These are phyloP conservation scores for Celastrina argiolus DNA, from an alignment of 2,888 invertebrate species.

Conservation along the genomic window DNA sequence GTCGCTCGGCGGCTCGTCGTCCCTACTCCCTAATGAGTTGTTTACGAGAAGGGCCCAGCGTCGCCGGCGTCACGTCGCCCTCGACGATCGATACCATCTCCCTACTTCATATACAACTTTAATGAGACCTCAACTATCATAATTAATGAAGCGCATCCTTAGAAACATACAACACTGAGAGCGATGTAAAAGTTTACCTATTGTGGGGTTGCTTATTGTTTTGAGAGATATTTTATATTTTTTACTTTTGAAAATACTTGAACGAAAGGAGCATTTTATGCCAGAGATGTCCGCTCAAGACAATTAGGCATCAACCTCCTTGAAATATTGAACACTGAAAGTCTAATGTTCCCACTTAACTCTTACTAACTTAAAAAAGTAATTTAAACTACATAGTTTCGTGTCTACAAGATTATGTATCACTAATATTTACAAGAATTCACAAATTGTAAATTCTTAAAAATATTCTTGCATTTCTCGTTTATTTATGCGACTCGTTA, in stretches of 20 bases:
- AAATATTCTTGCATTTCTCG: not conserved
- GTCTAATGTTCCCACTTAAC: too few species aligned
- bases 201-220: too few species aligned
- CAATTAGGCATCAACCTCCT: too few species aligned
- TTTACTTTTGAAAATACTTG: too few species aligned
- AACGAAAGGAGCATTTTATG: too few species aligned
- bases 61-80: constrained; percentile 9
- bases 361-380: too few species aligned
- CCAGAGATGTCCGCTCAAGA: too few species aligned
- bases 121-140: constrained; percentile 16
- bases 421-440: too few species aligned
- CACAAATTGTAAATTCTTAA: not conserved
- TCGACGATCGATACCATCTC: constrained; percentile 5
- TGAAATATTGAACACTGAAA: too few species aligned
- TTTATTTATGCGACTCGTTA: constrained; percentile 9
- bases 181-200: too few species aligned
- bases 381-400: not conserved
- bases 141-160: not conserved
- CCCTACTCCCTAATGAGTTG: constrained; percentile 15
- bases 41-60: constrained; percentile 19
- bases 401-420: too few species aligned
- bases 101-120: not conserved
- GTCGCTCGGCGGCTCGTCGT: not conserved
- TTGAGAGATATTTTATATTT: too few species aligned
- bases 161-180: not conserved